phyloP scores from a whole-genome alignment of 2,797 vertebrate species.

The Anomalospiza imberbis region DNA sequence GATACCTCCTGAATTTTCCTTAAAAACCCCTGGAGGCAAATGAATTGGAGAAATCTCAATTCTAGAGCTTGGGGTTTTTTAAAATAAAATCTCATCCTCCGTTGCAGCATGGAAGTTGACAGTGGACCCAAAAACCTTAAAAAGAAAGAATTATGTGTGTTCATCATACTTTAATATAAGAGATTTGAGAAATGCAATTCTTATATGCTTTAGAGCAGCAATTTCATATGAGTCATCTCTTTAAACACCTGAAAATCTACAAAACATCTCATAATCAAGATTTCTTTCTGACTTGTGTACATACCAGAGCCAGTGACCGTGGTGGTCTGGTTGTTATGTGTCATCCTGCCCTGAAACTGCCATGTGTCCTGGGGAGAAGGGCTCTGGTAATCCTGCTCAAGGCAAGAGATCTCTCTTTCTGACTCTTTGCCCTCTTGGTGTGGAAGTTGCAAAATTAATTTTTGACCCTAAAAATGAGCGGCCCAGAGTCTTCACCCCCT shows the following conservation, averaged over 20 bases:
- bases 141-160: background rate
- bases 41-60: background rate
- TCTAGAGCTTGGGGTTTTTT: background rate
- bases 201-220: background rate
- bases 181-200: background rate
- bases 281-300: background rate
- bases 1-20: background rate
- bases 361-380: background rate
- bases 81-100: background rate
- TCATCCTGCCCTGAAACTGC: background rate
- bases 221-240: background rate
- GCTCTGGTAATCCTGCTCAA: background rate
- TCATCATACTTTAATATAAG: background rate
- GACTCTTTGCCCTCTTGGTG: background rate
- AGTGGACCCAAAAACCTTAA: background rate
- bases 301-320: background rate
- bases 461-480: background rate
- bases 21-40: background rate
- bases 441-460: background rate
- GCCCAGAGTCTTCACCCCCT: background rate
- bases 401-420: background rate
- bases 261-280: background rate
- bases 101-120: background rate
- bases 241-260: background rate
- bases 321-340: rapidly evolving